phyloP scores from a whole-genome alignment of 2,888 invertebrate species.

The Chaetogeoica ovagalla region DNA sequence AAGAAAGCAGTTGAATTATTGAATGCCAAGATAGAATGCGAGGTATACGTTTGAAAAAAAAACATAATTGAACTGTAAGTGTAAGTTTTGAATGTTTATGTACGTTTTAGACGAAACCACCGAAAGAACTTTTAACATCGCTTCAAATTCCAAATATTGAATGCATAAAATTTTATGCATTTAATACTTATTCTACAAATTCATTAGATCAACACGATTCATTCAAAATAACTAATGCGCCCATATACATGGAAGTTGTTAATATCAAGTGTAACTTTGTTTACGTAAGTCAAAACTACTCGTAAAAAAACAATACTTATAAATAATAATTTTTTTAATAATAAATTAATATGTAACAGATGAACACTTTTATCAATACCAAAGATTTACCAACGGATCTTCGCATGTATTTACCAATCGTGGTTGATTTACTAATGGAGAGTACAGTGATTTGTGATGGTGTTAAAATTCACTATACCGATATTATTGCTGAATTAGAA shows the following conservation, averaged over 20 bases:
- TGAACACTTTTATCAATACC: slow-evolving; percentile 75
- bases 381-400: slow-evolving; percentile 64
- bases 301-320: too few relatives aligned
- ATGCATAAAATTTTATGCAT: slow-evolving; percentile 71
- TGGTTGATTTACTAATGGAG: slow-evolving; percentile 75
- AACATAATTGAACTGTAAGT: neutral
- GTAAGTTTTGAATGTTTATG: neutral
- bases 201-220: slow-evolving; percentile 62
- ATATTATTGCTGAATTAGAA: slow-evolving; percentile 78
- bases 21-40: slow-evolving; percentile 75
- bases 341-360: slow-evolving; percentile 61
- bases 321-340: too few relatives aligned
- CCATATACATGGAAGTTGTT: slow-evolving; percentile 77
- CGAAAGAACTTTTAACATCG: slow-evolving; percentile 70
- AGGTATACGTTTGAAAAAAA: slow-evolving; percentile 62
- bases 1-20: slow-evolving; percentile 67
- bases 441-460: slow-evolving; percentile 70
- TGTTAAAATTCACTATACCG: slow-evolving; percentile 67
- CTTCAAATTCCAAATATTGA: slow-evolving; percentile 77
- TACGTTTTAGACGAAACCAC: slow-evolving; percentile 67
- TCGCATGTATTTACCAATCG: slow-evolving; percentile 74
- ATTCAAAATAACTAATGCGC: slow-evolving; percentile 68
- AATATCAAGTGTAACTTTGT: slow-evolving; percentile 82
- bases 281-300: slow-evolving; percentile 77
- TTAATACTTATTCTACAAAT: slow-evolving; percentile 63